Percentiles rank a stretch among this genome's conserved stretches.
These are phyloP conservation scores for Calyptommatus sinebrachiatus DNA, from an alignment of 2,113 vertebrate genomes.

Conservation along the genomic window DNA sequence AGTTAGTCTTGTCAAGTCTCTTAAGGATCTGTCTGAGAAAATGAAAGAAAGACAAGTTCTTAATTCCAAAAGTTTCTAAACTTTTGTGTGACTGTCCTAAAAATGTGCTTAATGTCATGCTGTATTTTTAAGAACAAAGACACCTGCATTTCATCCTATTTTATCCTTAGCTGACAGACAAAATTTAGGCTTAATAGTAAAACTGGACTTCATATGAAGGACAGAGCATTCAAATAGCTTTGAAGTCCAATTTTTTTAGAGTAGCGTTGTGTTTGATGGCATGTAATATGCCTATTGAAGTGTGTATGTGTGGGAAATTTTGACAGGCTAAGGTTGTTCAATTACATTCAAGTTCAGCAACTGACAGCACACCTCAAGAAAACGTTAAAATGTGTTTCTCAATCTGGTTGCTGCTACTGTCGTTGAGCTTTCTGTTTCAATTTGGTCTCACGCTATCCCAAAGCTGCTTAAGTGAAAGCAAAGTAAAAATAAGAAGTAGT, in stretches of 20 bases:
- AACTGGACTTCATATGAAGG: background rate
- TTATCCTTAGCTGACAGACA: slow-evolving; percentile 16
- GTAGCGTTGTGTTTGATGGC: background rate
- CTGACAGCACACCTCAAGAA: slow-evolving; percentile 3
- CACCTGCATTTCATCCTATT: background rate
- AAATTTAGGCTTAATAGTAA: slow-evolving; percentile 11
- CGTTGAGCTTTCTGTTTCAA: background rate
- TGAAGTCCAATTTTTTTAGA: background rate
- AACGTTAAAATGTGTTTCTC: slow-evolving; percentile 7
- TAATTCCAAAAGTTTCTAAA: slow-evolving; percentile 13
- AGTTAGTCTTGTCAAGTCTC: background rate
- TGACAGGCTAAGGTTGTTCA: background rate
- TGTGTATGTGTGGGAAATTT: slow-evolving; percentile 1
- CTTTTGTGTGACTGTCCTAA: slow-evolving; percentile 16
- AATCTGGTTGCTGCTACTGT: background rate
- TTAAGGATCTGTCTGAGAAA: background rate
- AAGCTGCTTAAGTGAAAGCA: background rate
- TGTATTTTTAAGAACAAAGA: slow-evolving; percentile 7
- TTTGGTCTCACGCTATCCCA: background rate
- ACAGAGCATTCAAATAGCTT: slow-evolving; percentile 1
- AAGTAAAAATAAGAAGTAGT: background rate
- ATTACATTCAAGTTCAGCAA: slow-evolving; percentile 6
- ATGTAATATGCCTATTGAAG: background rate
- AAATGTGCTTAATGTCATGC: slow-evolving; percentile 13
- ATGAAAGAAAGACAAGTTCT: background rate